These are phyloP conservation scores for Cyaniris semiargus DNA, from an alignment of 2,888 invertebrate genomes.

Conservation along the genomic window DNA sequence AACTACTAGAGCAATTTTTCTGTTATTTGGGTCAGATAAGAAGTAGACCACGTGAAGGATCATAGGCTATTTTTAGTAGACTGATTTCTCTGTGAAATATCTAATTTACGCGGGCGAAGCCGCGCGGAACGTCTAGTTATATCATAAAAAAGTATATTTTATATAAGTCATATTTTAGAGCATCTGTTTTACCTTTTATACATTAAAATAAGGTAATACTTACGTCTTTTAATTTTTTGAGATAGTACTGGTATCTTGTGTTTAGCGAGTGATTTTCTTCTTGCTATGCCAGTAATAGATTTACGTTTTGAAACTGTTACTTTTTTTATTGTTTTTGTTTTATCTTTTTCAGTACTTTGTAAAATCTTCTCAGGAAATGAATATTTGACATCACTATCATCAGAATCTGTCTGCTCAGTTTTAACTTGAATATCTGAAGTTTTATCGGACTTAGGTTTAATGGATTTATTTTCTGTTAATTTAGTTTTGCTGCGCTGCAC, in stretches of 20 bases:
- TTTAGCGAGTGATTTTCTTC: conserved; percentile 63
- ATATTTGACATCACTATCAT: conserved; percentile 73
- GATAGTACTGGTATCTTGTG: conserved; percentile 52
- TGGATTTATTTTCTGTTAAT: conserved; percentile 49
- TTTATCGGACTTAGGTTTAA: conserved; percentile 42
- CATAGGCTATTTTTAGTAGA: too few relatives aligned
- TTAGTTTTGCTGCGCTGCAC: conserved; percentile 63
- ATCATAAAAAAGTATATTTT: too few relatives aligned
- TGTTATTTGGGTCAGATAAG: too few relatives aligned
- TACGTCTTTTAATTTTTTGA: conserved; percentile 64
- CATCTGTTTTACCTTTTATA: too few relatives aligned
- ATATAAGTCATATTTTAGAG: too few relatives aligned
- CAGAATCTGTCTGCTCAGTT: conserved; percentile 62
- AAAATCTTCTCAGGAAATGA: conserved; percentile 60
- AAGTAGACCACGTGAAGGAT: too few relatives aligned
- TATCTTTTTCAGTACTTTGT: conserved; percentile 34
- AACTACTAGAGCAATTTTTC: too few relatives aligned
- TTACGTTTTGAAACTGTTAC: conserved; percentile 59
- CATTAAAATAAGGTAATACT: conserved; percentile 48
- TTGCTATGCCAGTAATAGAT: conserved; percentile 61
- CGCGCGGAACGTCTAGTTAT: too few relatives aligned
- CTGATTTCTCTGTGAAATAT: too few relatives aligned
- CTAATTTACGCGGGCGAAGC: too few relatives aligned
- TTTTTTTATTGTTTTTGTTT: conserved; percentile 48
- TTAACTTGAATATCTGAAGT: conserved; percentile 49